phyloP scores from a whole-genome alignment of 2,888 invertebrate genomes.

The Meta bourneti region DNA sequence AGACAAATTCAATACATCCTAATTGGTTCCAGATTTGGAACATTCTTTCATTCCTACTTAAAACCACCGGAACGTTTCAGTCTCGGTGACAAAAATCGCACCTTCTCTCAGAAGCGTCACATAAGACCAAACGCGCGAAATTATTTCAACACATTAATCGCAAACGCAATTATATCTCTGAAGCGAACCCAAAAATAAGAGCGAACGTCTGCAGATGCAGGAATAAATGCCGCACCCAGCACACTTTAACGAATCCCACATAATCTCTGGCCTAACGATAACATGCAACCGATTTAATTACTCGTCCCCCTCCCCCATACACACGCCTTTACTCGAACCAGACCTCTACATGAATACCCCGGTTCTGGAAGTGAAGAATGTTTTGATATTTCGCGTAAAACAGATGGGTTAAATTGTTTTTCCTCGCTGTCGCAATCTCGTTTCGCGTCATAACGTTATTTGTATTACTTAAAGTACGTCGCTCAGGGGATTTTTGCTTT shows the following conservation, averaged over 20 bases:
- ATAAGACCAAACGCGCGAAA: background rate
- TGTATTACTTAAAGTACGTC: constrained; percentile 33
- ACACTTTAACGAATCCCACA: constrained; percentile 27
- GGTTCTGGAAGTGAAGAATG: constrained; percentile 29
- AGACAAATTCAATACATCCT: too few relatives aligned
- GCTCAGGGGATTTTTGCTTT: background rate
- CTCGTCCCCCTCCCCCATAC: constrained; percentile 6
- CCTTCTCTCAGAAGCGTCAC: too few relatives aligned
- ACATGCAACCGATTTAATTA: constrained; percentile 60
- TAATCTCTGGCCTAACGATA: constrained; percentile 48
- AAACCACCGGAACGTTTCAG: too few relatives aligned
- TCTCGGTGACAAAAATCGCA: too few relatives aligned
- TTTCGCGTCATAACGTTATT: constrained; percentile 44
- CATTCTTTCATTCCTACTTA: too few relatives aligned
- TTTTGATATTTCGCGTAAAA: constrained; percentile 48
- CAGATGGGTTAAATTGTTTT: constrained; percentile 53
- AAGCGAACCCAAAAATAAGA: background rate
- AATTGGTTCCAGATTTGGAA: too few relatives aligned
- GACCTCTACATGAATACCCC: too few relatives aligned
- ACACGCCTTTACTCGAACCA: constrained; percentile 4
- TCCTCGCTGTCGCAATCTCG: constrained; percentile 7
- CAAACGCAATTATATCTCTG: background rate
- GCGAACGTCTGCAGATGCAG: background rate
- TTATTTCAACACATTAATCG: constrained; percentile 6
- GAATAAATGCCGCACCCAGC: background rate